These are phyloP conservation scores for Aplysia californica DNA, from an alignment of 1,140 invertebrate species.

Conservation along the genomic window DNA sequence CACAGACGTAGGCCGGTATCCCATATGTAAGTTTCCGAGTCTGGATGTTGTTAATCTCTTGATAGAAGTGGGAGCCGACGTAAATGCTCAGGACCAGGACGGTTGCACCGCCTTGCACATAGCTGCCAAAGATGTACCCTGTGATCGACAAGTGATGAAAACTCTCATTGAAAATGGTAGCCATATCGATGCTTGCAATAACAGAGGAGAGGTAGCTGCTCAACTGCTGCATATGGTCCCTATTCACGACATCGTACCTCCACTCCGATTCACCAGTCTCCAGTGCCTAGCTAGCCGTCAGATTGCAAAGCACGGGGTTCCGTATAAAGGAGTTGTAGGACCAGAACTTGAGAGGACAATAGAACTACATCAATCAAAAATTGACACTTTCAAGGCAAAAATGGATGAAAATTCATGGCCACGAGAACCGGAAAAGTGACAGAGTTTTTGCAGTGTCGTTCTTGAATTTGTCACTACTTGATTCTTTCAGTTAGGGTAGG, in stretches of 20 bases:
- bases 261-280: slow-evolving; percentile 77
- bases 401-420: slow-evolving; percentile 23
- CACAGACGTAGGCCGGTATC: slow-evolving; percentile 75
- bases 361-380: slow-evolving; percentile 74
- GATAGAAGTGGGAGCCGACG: slow-evolving; percentile 84
- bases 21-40: slow-evolving; percentile 81
- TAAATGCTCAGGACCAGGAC: slow-evolving; percentile 76
- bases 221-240: slow-evolving; percentile 77
- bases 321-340: slow-evolving; percentile 80
- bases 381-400: slow-evolving; percentile 14
- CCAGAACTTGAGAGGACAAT: slow-evolving; percentile 81
- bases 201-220: slow-evolving; percentile 77
- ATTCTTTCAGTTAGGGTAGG: no score
- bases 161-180: slow-evolving; percentile 82
- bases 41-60: slow-evolving; percentile 80
- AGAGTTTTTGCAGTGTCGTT: neutral
- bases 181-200: slow-evolving; percentile 89
- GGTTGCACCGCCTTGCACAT: slow-evolving; percentile 86
- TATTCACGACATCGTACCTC: slow-evolving; percentile 78
- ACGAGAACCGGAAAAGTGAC: slow-evolving; percentile 22
- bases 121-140: slow-evolving; percentile 72
- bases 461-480: no score
- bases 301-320: slow-evolving; percentile 77
- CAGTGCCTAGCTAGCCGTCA: slow-evolving; percentile 86
- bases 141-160: slow-evolving; percentile 74